Evolutionary conservation across 2,797 vertebrate genomes (phyloP).

Genomic region (Leuciscus waleckii): DNA sequence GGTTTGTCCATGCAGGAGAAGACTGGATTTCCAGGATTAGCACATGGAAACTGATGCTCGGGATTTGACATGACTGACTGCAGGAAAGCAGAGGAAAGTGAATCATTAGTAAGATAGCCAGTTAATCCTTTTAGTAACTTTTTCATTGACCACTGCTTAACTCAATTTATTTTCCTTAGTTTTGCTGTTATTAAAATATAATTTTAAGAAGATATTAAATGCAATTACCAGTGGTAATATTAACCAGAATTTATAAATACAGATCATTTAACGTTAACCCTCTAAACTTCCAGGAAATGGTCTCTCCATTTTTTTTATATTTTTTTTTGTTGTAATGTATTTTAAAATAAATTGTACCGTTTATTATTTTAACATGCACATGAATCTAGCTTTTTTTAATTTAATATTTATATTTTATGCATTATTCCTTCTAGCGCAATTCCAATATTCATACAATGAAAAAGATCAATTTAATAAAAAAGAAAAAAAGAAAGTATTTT

Average conservation of each 20-base stretch:
- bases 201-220: neutral
- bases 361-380: neutral
- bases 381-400: neutral
- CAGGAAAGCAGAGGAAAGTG: neutral
- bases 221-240: neutral
- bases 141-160: neutral
- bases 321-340: neutral
- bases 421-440: neutral
- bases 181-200: neutral
- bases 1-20: conserved; percentile 69
- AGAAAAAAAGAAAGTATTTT: neutral
- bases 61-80: conserved; percentile 17
- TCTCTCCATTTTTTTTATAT: neutral
- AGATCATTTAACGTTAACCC: neutral
- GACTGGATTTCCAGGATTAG: conserved; percentile 73
- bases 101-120: neutral
- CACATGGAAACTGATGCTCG: conserved; percentile 43
- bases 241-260: neutral
- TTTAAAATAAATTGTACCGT: neutral
- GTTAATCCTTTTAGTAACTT: neutral
- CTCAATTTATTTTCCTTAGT: too few relatives aligned
- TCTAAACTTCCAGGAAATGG: neutral
- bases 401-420: neutral
- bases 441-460: neutral
- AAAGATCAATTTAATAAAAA: neutral